phyloP scores from a whole-genome alignment of 2,113 vertebrate species.

The Nerophis ophidion region DNA sequence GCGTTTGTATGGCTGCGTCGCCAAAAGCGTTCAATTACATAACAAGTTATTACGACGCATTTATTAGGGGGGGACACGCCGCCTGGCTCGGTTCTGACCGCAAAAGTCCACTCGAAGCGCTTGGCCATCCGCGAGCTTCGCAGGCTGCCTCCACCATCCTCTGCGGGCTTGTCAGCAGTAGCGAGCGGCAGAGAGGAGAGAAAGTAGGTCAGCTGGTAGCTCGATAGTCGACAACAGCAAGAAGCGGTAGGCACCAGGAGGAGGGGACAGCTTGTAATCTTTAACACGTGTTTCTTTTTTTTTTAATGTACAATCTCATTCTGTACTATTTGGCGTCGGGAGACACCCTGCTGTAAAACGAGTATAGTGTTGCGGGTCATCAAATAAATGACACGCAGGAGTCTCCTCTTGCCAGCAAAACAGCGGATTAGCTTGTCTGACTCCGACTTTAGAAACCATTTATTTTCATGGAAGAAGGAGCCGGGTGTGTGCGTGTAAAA shows the following conservation, averaged over 20 bases:
- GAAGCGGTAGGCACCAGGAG: constrained; percentile 41
- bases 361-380: not conserved
- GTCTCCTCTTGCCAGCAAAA: constrained; percentile 5
- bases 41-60: constrained; percentile 52
- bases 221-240: constrained; percentile 61
- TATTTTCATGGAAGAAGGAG: constrained; percentile 6
- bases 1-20: not conserved
- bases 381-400: constrained; percentile 9
- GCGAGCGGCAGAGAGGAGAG: constrained; percentile 61
- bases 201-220: constrained; percentile 80
- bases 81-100: not conserved
- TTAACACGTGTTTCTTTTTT: constrained; percentile 40
- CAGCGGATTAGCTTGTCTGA: constrained; percentile 41
- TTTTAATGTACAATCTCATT: constrained; percentile 23
- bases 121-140: constrained; percentile 34
- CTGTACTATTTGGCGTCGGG: not conserved
- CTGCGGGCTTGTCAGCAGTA: constrained; percentile 68
- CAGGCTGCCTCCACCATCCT: constrained; percentile 58
- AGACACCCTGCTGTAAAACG: not conserved
- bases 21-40: constrained; percentile 50
- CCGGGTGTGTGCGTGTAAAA: not conserved
- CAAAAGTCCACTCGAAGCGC: not conserved
- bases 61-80: constrained; percentile 20
- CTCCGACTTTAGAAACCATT: constrained; percentile 22
- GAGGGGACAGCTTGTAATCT: constrained; percentile 35